Evolutionary conservation across 2,888 invertebrate genomes (phyloP).

Genomic region (Linyphia triangularis): DNA sequence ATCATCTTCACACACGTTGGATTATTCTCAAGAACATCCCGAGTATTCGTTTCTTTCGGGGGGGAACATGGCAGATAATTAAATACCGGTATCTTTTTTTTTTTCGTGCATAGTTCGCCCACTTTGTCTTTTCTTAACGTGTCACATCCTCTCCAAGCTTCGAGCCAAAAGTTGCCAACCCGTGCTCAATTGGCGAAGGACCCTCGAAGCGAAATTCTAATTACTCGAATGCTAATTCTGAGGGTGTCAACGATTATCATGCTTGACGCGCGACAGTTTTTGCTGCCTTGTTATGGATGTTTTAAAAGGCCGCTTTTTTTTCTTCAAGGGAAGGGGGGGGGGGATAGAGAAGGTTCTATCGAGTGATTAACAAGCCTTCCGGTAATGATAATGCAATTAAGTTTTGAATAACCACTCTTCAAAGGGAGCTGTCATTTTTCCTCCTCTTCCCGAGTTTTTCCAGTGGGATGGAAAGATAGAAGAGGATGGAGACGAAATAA

Average conservation of each 20-base stretch:
- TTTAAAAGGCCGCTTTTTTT: background rate
- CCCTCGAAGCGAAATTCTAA: conserved; percentile 73
- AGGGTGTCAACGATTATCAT: conserved; percentile 71
- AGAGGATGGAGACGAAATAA: background rate
- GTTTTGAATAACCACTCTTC: conserved; percentile 69
- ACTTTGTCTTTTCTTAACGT: conserved; percentile 27
- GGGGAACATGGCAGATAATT: conserved; percentile 62
- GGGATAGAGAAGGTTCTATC: conserved; percentile 43
- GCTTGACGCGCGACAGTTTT: conserved; percentile 50
- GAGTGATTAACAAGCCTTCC: conserved; percentile 70
- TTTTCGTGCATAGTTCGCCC: too few species aligned
- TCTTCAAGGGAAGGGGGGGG: background rate
- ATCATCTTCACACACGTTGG: conserved; percentile 42
- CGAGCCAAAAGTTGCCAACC: conserved; percentile 15
- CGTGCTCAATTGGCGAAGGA: conserved; percentile 50
- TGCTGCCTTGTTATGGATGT: background rate
- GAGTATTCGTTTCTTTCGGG: conserved; percentile 27
- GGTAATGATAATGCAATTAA: conserved; percentile 75
- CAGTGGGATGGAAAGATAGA: background rate
- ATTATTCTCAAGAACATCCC: conserved; percentile 62
- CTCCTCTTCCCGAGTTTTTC: too few species aligned
- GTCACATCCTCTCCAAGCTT: conserved; percentile 33
- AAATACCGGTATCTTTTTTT: conserved; percentile 41
- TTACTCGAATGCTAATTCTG: conserved; percentile 59
- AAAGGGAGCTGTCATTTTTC: conserved; percentile 54